Percentiles rank a stretch among this genome's conserved stretches.
These are phyloP conservation scores for Aplidium turbinatum DNA, from an alignment of 23 tunicate species.

Conservation along the genomic window DNA sequence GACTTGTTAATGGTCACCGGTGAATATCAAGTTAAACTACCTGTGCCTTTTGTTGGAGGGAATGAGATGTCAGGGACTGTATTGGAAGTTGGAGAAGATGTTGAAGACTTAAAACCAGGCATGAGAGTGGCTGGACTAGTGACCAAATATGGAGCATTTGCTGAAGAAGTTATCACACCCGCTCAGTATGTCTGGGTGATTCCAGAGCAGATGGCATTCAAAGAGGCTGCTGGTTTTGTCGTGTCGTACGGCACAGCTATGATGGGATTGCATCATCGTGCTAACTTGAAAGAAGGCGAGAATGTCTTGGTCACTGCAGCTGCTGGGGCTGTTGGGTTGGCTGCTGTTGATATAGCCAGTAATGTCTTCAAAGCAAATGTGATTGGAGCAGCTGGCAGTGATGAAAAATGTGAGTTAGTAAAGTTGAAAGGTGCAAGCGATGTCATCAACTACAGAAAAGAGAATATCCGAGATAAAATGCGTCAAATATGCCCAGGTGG, in stretches of 20 bases:
- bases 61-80: slow-evolving; percentile 84
- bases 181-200: slow-evolving; percentile 65
- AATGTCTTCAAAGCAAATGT: slow-evolving; percentile 67
- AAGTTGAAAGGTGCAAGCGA: slow-evolving; percentile 54
- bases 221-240: slow-evolving; percentile 80
- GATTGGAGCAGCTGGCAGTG: slow-evolving; percentile 81
- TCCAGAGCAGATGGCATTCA: slow-evolving; percentile 75
- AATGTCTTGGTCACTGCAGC: slow-evolving; percentile 83
- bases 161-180: slow-evolving; percentile 71
- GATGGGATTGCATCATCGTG: slow-evolving; percentile 59
- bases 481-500: slow-evolving; percentile 50
- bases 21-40: slow-evolving; percentile 81
- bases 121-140: slow-evolving; percentile 76
- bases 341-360: slow-evolving; percentile 80
- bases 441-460: slow-evolving; percentile 78
- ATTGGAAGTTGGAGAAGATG: slow-evolving; percentile 88
- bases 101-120: slow-evolving; percentile 53
- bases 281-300: slow-evolving; percentile 52
- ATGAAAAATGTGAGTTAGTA: slow-evolving; percentile 70
- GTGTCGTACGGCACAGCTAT: slow-evolving; percentile 84
- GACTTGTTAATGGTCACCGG: slow-evolving; percentile 72
- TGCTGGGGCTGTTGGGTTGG: slow-evolving; percentile 91
- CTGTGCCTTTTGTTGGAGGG: slow-evolving; percentile 85
- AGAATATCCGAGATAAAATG: slow-evolving; percentile 54
- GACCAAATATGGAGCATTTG: slow-evolving; percentile 49